Conservation (phyloP, 2,888 invertebrate species). For the Archaeoteleia sp. region DNA sequence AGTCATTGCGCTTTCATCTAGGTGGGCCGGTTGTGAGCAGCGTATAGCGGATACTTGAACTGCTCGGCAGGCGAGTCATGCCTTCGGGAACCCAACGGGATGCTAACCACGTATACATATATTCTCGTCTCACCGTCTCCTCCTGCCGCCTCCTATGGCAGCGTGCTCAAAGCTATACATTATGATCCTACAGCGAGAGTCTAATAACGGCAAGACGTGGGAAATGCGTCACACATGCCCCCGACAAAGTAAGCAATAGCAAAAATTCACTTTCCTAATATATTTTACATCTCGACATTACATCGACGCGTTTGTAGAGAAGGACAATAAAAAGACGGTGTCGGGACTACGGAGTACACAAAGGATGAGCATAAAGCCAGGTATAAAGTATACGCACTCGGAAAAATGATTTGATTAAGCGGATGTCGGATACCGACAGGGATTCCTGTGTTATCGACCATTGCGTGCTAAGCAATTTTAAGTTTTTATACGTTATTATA, state of each 20-base stretch:
- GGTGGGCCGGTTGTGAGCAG: conserved; percentile 51
- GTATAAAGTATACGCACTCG: too few relatives aligned
- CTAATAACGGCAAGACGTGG: conserved; percentile 43
- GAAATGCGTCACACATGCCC: conserved; percentile 34
- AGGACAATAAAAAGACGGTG: too few relatives aligned
- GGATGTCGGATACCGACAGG: too few relatives aligned
- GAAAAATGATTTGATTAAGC: too few relatives aligned
- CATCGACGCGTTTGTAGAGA: conserved; percentile 2
- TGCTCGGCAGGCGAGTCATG: conserved; percentile 58
- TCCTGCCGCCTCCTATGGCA: not conserved
- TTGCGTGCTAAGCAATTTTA: too few relatives aligned
- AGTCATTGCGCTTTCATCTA: conserved; percentile 60
- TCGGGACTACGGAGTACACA: too few relatives aligned
- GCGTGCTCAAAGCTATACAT: conserved; percentile 34
- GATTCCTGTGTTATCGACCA: too few relatives aligned
- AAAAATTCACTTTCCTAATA: conserved; percentile 12
- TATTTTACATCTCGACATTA: conserved; percentile 16
- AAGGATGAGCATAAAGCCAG: too few relatives aligned
- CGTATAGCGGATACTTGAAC: conserved; percentile 54
- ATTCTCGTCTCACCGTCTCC: conserved; percentile 15
- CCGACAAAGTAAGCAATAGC: conserved; percentile 13
- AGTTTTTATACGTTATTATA: too few relatives aligned
- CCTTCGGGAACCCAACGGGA: conserved; percentile 54
- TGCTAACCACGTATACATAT: conserved; percentile 56
- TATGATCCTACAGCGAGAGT: conserved; percentile 38